Evolutionary conservation across 2,888 invertebrate species (phyloP).

Genomic region (Andrena camellia): DNA sequence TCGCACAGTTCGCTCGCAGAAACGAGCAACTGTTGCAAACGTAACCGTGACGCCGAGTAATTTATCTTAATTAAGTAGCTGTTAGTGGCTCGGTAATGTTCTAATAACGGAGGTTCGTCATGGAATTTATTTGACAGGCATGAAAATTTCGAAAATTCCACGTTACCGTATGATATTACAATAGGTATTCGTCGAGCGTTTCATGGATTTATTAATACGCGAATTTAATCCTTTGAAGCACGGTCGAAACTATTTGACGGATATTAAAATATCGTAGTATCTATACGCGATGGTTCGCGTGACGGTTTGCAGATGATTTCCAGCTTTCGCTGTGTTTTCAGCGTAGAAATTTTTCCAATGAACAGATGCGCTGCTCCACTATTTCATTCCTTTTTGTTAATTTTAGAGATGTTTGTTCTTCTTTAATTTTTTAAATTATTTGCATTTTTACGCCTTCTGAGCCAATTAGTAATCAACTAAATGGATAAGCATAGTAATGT

Average conservation of each 20-base stretch:
- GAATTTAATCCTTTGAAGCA: slow-evolving; percentile 59
- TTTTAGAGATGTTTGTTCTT: not conserved
- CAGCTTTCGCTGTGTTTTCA: slow-evolving; percentile 9
- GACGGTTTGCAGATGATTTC: slow-evolving; percentile 36
- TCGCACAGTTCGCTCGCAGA: slow-evolving; percentile 18
- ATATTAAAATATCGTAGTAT: slow-evolving; percentile 55
- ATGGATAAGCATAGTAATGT: no score
- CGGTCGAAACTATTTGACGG: slow-evolving; percentile 50
- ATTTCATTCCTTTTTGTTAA: not conserved
- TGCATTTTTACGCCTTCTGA: no score
- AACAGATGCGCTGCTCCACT: not conserved
- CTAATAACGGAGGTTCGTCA: slow-evolving; percentile 34
- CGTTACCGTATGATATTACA: slow-evolving; percentile 36
- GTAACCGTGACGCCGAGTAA: slow-evolving; percentile 3
- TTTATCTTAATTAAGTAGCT: slow-evolving; percentile 54
- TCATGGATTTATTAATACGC: slow-evolving; percentile 60
- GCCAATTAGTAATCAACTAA: no score
- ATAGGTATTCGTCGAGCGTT: slow-evolving; percentile 42
- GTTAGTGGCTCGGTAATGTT: slow-evolving; percentile 45
- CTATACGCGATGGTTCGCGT: not conserved
- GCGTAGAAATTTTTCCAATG: slow-evolving; percentile 22
- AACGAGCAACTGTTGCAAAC: not conserved
- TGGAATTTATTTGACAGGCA: slow-evolving; percentile 38
- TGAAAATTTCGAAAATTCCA: slow-evolving; percentile 44
- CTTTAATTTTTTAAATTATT: no score